Base-by-base conservation (phyloP, 2,888 invertebrate genomes). In the Stenodema calcarata region DNA sequence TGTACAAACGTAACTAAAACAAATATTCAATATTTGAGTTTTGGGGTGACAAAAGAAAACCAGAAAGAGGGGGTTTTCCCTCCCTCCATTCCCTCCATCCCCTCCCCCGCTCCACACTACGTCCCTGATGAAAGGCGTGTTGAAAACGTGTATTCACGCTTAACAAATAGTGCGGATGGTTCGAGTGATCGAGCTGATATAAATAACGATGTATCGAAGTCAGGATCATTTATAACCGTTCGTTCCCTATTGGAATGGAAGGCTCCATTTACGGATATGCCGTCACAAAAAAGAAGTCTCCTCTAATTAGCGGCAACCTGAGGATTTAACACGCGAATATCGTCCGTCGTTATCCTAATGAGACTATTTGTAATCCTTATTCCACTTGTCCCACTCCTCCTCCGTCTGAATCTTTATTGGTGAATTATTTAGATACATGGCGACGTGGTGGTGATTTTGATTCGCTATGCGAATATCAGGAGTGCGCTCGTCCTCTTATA, bases 271-370 rank as follows among this genome's bases (percentile, higher is more conserved):
- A 62, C 3, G 62, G 62, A 62, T 12, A 23, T 23, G 62, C 62
- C 23, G 62, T 62, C 62, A 62, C 62, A 62, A 23, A 62, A 62
- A 54, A 54, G 18, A 54, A 62, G 23, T 62, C 62, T 47, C 12
- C 47, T 47, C 14, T 62, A 62, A 62, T 62, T 62, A 62, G 18
- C 62, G 62, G 23, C 62, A 23, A 62, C 62, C 62, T 62, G 23
- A 18, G 50, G n/a, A 50, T 50, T 16, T 0, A 50, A 50, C n/a
- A n/a, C 50, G n/a, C n/a, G 62, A 62, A 18, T 23, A 27, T 44
- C 78, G 44, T 44, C 78, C 78, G 18, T 78, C 78, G 44, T 78
- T 44, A 44, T 78, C 42, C 27, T 42, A 78, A 78, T 78, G 42
- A 14, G 78, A 78, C 12, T 44, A 78, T 78, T 78, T 44, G 78